Evolutionary conservation across 2,888 invertebrate genomes (phyloP).

Genomic region (Axea sp.): DNA sequence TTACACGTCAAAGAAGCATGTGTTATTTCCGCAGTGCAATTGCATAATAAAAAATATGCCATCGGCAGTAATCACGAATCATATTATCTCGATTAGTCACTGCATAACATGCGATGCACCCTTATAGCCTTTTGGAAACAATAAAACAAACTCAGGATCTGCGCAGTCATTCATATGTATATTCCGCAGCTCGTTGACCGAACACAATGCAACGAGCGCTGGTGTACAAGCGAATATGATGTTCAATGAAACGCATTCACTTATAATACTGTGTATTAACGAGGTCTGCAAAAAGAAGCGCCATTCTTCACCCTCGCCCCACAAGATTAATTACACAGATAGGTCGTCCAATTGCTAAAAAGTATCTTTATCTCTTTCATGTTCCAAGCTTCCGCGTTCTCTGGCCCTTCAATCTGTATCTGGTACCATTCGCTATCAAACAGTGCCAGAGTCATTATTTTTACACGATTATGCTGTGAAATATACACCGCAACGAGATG

Average conservation of each 20-base stretch:
- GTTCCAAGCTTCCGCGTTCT: slow-evolving; percentile 39
- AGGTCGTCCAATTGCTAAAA: slow-evolving; percentile 54
- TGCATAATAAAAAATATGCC: slow-evolving; percentile 54
- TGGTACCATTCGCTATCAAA: slow-evolving; percentile 34
- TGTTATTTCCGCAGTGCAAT: slow-evolving; percentile 42
- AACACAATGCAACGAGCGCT: slow-evolving; percentile 47
- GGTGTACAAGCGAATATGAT: slow-evolving; percentile 47
- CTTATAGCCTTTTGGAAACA: slow-evolving; percentile 57
- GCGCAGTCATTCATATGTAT: slow-evolving; percentile 61
- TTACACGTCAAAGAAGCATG: slow-evolving; percentile 41
- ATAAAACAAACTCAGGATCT: slow-evolving; percentile 58
- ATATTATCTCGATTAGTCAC: slow-evolving; percentile 56
- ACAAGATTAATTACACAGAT: slow-evolving; percentile 57
- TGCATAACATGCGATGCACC: slow-evolving; percentile 47
- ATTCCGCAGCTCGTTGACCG: slow-evolving; percentile 56
- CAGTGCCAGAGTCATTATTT: slow-evolving; percentile 28
- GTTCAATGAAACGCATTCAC: slow-evolving; percentile 59
- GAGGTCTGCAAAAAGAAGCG: slow-evolving; percentile 48
- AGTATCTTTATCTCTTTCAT: slow-evolving; percentile 46
- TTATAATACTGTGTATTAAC: slow-evolving; percentile 53
- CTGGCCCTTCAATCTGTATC: slow-evolving; percentile 39
- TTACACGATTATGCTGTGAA: slow-evolving; percentile 31
- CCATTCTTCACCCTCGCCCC: slow-evolving; percentile 51
- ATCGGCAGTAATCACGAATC: slow-evolving; percentile 56
- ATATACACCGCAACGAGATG: slow-evolving; percentile 13